Evolutionary conservation across 2,797 vertebrate genomes (phyloP).

Genomic region (Adelosebastes latens): DNA sequence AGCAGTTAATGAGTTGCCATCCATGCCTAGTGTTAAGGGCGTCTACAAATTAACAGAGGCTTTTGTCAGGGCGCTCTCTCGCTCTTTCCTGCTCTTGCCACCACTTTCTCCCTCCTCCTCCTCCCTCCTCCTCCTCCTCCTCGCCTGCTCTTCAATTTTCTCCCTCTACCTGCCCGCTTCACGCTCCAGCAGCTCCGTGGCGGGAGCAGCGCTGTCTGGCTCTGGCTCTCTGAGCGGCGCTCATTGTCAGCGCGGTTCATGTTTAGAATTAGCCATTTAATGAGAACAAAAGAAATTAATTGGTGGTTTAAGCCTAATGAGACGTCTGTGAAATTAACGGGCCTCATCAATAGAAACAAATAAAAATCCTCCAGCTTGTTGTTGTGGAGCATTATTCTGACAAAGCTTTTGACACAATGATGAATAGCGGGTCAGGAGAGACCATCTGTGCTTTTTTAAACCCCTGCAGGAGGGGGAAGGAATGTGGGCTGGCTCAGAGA

Average conservation of each 20-base stretch:
- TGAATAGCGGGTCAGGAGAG: slow-evolving; percentile 90
- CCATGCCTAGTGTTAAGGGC: slow-evolving; percentile 69
- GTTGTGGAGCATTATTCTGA: slow-evolving; percentile 87
- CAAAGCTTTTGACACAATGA: slow-evolving; percentile 89
- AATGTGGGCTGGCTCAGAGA: slow-evolving; percentile 73
- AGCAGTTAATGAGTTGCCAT: slow-evolving; percentile 73
- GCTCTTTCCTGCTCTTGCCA: slow-evolving; percentile 41
- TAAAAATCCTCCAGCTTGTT: slow-evolving; percentile 88
- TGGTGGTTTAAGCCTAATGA: slow-evolving; percentile 98
- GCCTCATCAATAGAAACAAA: slow-evolving; percentile 96
- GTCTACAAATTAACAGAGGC: slow-evolving; percentile 78
- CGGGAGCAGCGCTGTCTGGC: slow-evolving; percentile 69
- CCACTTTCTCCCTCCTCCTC: slow-evolving; percentile 47
- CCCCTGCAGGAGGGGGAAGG: slow-evolving; percentile 76
- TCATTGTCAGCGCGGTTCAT: slow-evolving; percentile 85
- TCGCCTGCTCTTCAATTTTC: slow-evolving; percentile 67
- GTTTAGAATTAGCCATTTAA: slow-evolving; percentile 96
- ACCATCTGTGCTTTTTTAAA: slow-evolving; percentile 92
- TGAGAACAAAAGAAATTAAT: slow-evolving; percentile 98
- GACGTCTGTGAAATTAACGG: slow-evolving; percentile 94
- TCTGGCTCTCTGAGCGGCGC: slow-evolving; percentile 62
- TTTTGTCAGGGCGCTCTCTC: slow-evolving; percentile 71
- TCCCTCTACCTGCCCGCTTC: slow-evolving; percentile 78
- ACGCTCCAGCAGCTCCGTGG: slow-evolving; percentile 75
- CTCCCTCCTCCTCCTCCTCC: slow-evolving; percentile 6